Evolutionary conservation across 1,140 invertebrate genomes (phyloP).

Genomic region (Acromyrmex echinatior): DNA sequence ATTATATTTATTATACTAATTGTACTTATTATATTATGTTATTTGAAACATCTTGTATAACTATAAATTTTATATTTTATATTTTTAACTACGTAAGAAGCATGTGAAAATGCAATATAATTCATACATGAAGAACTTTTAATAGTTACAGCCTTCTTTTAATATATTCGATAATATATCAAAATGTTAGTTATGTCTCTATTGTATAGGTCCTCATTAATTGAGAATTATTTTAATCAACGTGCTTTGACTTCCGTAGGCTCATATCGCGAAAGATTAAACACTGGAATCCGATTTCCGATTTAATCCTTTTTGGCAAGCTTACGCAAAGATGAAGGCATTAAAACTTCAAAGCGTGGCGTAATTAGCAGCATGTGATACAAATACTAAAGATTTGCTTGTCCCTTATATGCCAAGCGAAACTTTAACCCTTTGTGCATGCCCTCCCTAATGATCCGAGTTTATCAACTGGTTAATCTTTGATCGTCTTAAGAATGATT

Average conservation of each 20-base stretch:
- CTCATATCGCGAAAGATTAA: slow-evolving; percentile 58
- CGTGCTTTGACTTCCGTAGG: slow-evolving; percentile 43
- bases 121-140: too few relatives aligned
- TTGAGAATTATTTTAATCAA: slow-evolving; percentile 60
- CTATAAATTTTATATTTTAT: background rate
- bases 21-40: too few relatives aligned
- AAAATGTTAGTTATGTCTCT: background rate
- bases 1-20: too few relatives aligned
- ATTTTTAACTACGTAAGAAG: background rate
- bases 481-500: background rate
- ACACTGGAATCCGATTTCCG: slow-evolving; percentile 72
- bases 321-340: slow-evolving; percentile 62
- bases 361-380: slow-evolving; percentile 64
- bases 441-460: background rate
- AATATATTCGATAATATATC: slow-evolving; percentile 22
- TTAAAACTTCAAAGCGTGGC: slow-evolving; percentile 67
- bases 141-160: too few relatives aligned
- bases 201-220: slow-evolving; percentile 29
- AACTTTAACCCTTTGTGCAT: slow-evolving; percentile 47
- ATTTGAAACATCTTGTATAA: background rate
- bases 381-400: slow-evolving; percentile 37
- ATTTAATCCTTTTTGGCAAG: slow-evolving; percentile 70
- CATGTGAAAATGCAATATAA: background rate
- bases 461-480: slow-evolving; percentile 27
- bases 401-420: slow-evolving; percentile 30